Evolutionary conservation across 2,888 invertebrate genomes (phyloP).

Genomic region (Drosophila austrosaltans): DNA sequence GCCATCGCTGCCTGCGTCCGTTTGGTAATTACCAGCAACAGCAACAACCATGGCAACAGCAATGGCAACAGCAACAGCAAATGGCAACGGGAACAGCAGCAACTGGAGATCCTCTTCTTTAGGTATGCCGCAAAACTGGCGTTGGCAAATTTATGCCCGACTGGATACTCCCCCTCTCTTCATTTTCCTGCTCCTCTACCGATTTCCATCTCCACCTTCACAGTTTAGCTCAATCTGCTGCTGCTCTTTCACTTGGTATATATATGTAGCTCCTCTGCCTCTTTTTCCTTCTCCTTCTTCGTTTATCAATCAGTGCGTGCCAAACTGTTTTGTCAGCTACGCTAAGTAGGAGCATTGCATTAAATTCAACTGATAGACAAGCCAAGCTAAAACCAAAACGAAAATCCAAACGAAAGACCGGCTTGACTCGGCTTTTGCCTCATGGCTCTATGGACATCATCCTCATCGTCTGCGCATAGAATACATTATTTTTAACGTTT

Average conservation of each 20-base stretch:
- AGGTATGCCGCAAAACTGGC: constrained; percentile 25
- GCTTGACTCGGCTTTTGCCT: constrained; percentile 20
- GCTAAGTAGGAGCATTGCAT: constrained; percentile 72
- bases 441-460: constrained; percentile 4
- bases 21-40: constrained; percentile 13
- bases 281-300: constrained; percentile 33
- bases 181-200: too few relatives aligned
- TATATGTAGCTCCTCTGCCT: constrained; percentile 4
- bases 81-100: constrained; percentile 59
- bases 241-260: background rate
- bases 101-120: constrained; percentile 34
- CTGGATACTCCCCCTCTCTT: constrained; percentile 30
- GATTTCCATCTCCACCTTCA: background rate
- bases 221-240: constrained; percentile 14
- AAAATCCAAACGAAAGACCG: constrained; percentile 1
- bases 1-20: constrained; percentile 11
- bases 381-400: constrained; percentile 13
- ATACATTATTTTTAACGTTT: constrained; percentile 62
- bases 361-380: constrained; percentile 51
- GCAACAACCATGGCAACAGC: constrained; percentile 1
- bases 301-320: constrained; percentile 79
- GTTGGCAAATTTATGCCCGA: constrained; percentile 34
- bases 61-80: background rate
- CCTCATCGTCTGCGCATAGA: constrained; percentile 57
- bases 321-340: constrained; percentile 77